Conservation (phyloP, 2,797 vertebrate species). For the Anguilla marmorata region DNA sequence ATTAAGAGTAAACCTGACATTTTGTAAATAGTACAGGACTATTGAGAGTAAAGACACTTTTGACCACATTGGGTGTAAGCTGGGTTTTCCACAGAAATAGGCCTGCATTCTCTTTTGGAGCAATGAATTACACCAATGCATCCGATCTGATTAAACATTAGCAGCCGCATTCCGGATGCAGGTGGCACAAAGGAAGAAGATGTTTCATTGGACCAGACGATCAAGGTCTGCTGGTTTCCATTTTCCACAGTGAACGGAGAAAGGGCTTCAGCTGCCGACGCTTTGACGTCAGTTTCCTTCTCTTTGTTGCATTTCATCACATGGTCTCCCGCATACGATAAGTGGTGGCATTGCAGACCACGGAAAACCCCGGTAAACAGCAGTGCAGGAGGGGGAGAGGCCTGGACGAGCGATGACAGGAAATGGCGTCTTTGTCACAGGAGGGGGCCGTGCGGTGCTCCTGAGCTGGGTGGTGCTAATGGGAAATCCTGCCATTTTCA, state of each 20-base stretch:
- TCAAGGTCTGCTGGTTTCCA: not conserved
- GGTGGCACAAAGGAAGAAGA: not conserved
- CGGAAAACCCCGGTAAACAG: not conserved
- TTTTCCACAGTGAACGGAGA: not conserved
- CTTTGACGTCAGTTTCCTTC: not conserved
- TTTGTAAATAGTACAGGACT: too few species aligned
- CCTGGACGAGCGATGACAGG: not conserved
- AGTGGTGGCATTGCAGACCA: not conserved
- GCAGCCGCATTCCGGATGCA: not conserved
- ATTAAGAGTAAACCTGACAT: too few species aligned
- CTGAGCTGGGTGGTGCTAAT: not conserved
- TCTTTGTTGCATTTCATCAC: not conserved
- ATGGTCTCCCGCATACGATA: not conserved
- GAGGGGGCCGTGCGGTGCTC: not conserved
- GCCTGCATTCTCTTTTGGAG: not conserved
- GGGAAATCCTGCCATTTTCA: constrained; percentile 6
- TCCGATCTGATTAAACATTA: not conserved
- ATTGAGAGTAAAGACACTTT: too few species aligned
- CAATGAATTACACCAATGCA: not conserved
- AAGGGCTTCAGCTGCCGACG: not conserved
- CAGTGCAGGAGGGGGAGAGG: not conserved
- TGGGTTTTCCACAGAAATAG: not conserved
- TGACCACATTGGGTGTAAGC: too few species aligned
- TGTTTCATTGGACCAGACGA: not conserved
- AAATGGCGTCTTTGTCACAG: not conserved